These are phyloP conservation scores for Macquaria ambigua DNA, from an alignment of 2,113 vertebrate genomes.

Conservation along the genomic window DNA sequence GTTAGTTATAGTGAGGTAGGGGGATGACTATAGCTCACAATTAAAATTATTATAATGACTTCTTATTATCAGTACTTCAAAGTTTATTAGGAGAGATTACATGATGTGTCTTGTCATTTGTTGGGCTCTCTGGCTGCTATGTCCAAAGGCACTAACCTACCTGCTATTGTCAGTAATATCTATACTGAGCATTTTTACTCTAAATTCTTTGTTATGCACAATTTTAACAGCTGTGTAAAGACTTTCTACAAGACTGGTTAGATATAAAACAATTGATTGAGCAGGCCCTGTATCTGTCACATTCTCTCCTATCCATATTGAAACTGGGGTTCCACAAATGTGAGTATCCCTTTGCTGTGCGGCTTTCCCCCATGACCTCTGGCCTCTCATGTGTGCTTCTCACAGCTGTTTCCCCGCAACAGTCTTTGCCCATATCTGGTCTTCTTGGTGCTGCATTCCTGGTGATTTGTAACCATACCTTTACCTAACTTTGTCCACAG, in stretches of 20 bases:
- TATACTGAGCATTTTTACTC: neutral
- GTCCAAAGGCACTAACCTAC: neutral
- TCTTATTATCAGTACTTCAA: neutral
- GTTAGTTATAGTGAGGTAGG: neutral
- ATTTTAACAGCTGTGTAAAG: neutral
- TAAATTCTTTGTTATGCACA: neutral
- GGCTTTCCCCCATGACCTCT: constrained; percentile 29
- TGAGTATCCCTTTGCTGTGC: constrained; percentile 5
- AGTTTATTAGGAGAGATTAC: neutral
- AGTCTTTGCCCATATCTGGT: constrained; percentile 46
- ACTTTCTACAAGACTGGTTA: neutral
- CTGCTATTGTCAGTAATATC: neutral
- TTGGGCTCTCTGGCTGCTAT: neutral
- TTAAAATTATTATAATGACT: neutral
- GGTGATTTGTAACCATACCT: constrained; percentile 3
- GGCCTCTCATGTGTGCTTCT: constrained; percentile 36
- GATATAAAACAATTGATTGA: neutral
- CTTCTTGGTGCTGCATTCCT: constrained; percentile 13
- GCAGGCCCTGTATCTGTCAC: neutral
- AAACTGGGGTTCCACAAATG: constrained; percentile 8
- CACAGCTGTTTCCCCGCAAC: constrained; percentile 54
- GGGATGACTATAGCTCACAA: neutral
- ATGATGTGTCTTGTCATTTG: neutral
- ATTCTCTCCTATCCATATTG: neutral
- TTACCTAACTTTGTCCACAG: neutral